phyloP scores from a whole-genome alignment of 2,113 vertebrate species.

The Gorsachius goisagi region DNA sequence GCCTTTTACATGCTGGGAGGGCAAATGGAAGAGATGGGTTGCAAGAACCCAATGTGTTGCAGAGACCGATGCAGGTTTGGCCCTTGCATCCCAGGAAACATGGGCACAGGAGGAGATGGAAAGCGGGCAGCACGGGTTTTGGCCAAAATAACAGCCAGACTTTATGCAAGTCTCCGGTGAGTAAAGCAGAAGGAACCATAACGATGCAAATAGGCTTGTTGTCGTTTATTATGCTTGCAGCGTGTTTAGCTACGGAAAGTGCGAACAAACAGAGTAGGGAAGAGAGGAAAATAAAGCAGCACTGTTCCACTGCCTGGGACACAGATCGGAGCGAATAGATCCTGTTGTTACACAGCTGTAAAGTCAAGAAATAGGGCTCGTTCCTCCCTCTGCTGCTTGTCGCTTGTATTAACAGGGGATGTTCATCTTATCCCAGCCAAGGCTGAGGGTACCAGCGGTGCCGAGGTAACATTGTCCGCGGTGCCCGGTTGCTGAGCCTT shows the following conservation, averaged over 20 bases:
- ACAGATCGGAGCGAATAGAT: accelerated
- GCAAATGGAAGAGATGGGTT: neutral
- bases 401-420: neutral
- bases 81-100: neutral
- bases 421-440: neutral
- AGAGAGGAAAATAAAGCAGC: neutral
- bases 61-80: neutral
- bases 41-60: neutral
- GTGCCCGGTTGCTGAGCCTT: neutral
- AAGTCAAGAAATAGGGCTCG: accelerated
- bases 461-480: accelerated
- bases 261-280: accelerated
- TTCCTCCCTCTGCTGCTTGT: neutral
- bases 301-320: neutral
- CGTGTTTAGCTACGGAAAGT: accelerated
- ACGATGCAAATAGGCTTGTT: accelerated
- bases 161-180: neutral
- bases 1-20: neutral
- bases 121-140: neutral
- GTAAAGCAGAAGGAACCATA: neutral
- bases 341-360: neutral
- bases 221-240: neutral
- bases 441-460: neutral
- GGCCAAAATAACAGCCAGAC: neutral
- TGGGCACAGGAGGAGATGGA: neutral